Evolutionary conservation across 2,113 vertebrate species (phyloP).

Genomic region (Cervus canadensis): DNA sequence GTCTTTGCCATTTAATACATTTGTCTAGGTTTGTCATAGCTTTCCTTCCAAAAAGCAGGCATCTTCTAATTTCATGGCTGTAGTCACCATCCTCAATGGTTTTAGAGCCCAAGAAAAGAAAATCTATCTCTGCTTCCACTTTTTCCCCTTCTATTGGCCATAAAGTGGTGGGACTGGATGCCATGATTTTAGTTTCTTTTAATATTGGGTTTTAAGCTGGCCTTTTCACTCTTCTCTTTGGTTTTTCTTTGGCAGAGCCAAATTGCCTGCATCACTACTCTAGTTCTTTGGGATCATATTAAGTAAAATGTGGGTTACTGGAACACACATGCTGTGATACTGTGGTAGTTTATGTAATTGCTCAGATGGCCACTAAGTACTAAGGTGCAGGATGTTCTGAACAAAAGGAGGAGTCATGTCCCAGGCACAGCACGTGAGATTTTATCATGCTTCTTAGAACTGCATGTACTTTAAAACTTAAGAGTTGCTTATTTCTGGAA

Average conservation of each 20-base stretch:
- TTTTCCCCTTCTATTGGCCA: neutral
- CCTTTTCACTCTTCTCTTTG: neutral
- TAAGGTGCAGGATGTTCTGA: neutral
- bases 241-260: neutral
- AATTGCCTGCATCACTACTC: neutral
- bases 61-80: neutral
- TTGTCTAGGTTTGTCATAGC: neutral
- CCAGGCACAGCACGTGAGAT: neutral
- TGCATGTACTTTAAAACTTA: neutral
- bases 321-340: neutral
- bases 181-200: neutral
- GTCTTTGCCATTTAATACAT: neutral
- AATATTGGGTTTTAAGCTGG: neutral
- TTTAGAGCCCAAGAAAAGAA: neutral
- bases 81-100: neutral
- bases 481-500: neutral
- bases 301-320: neutral
- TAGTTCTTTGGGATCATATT: neutral
- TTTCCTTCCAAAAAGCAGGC: neutral
- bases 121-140: neutral
- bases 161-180: neutral
- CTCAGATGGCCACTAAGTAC: neutral
- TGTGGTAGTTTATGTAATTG: neutral
- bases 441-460: neutral
- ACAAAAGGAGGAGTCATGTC: neutral